Evolutionary conservation across 2,113 vertebrate genomes (phyloP).

Genomic region (Aythya baeri): DNA sequence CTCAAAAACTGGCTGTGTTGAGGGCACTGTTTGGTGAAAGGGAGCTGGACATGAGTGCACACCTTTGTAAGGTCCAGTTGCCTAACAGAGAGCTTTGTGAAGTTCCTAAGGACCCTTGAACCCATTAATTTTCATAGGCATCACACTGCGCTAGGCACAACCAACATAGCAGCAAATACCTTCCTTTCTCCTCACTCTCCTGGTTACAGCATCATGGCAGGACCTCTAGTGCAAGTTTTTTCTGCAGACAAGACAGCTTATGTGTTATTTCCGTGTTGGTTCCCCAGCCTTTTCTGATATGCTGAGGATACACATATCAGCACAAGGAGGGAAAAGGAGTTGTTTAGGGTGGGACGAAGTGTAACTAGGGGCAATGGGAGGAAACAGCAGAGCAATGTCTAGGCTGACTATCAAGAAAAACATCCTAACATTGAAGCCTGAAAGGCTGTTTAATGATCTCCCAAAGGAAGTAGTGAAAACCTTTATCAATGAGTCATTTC

Average conservation of each 20-base stretch:
- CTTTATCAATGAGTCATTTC: conserved; percentile 66
- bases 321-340: background rate
- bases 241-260: background rate
- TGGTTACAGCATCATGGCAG: background rate
- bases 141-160: background rate
- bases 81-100: background rate
- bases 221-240: background rate
- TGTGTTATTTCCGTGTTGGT: background rate
- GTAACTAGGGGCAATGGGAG: conserved; percentile 27
- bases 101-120: background rate
- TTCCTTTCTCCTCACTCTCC: background rate
- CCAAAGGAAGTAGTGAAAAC: conserved; percentile 12
- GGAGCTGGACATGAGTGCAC: background rate
- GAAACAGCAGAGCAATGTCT: conserved; percentile 18
- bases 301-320: background rate
- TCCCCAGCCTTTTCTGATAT: background rate
- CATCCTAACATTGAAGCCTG: background rate
- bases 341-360: background rate
- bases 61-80: background rate
- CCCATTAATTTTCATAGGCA: background rate
- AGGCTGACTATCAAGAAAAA: conserved; percentile 58
- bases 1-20: fast-evolving
- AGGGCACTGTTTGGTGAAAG: background rate
- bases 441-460: background rate
- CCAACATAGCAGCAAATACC: background rate